Evolutionary conservation across 2,113 vertebrate species (phyloP).

Genomic region (Albula goreensis): DNA sequence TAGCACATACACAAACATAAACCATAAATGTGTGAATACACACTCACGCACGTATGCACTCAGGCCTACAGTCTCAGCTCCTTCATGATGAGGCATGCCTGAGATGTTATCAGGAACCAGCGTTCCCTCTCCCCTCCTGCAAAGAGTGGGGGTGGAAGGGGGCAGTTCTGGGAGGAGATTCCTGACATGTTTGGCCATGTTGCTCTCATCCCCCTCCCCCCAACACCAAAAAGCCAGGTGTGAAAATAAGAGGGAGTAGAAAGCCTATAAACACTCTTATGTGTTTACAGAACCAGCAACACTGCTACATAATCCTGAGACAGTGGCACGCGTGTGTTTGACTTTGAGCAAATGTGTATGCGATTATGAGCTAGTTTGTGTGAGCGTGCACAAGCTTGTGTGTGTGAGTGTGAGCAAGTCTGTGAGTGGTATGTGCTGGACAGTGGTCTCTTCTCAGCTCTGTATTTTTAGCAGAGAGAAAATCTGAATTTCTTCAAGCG

Average conservation of each 20-base stretch:
- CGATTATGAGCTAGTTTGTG: constrained; percentile 16
- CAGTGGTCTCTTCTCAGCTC: not conserved
- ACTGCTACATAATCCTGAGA: not conserved
- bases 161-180: constrained; percentile 43
- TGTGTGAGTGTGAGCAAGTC: not conserved
- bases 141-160: constrained; percentile 7
- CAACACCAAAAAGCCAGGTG: constrained; percentile 13
- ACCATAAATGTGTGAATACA: not conserved
- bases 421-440: not conserved
- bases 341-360: not conserved
- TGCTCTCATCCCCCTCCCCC: constrained; percentile 35
- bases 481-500: not conserved
- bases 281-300: not conserved
- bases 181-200: constrained; percentile 63
- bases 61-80: not conserved
- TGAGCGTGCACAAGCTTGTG: not conserved
- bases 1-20: not conserved
- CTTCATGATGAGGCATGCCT: constrained; percentile 6
- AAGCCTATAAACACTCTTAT: not conserved
- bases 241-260: not conserved
- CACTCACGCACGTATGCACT: not conserved
- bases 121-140: constrained; percentile 19
- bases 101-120: constrained; percentile 13
- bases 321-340: not conserved
- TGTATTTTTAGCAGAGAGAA: not conserved